Evolutionary conservation across 1,140 invertebrate species (phyloP), one percentile per base, ranked within the genome.

Genomic region (Philaenus spumarius): DNA sequence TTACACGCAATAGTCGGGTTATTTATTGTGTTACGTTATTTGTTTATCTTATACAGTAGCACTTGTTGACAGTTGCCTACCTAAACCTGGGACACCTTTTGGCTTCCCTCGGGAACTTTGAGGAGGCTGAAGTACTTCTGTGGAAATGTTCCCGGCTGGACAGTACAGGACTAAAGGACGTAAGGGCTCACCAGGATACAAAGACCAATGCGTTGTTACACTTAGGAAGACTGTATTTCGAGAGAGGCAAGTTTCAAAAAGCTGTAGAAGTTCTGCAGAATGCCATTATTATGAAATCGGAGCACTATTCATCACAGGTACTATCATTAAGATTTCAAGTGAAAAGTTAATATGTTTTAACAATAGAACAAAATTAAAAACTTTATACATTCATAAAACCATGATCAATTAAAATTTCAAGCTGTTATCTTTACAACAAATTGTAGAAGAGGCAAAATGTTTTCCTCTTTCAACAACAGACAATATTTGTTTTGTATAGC

Each of bases 81-180:
- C 82, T 97, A 57, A 97, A 97, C 71, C 79, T 97, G 66, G 95
- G 93, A 1, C 86, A 93, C 59, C 86, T 93, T 19, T 77, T 95
- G 61, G 85, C 89, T 63, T 82, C 88, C 7, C 77, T 90, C 46
- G 93, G 91, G 11, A 78, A 87, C 45, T 82, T 84, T 61, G 80
- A 86, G 46, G 91, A 95, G 69, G 94, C 94, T 11, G 86, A 86
- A 34, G 81, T 85, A 62, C 84, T 91, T 42, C 83, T 96, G 47
- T 75, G 84, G 19, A 80, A 87, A 50, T 95, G 92, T 63, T 83
- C 89, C 5, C 81, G 83, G 30, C 77, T 96, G 26, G 91, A 95
- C 65, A 91, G 91, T 0, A 80, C 85, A 1, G 86, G 88, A 2
- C 80, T 97, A 3, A 90, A 94, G 64, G 94, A 98, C 73, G 84